Base-by-base conservation (phyloP, 2,888 invertebrate species). In the Rapana venosa region DNA sequence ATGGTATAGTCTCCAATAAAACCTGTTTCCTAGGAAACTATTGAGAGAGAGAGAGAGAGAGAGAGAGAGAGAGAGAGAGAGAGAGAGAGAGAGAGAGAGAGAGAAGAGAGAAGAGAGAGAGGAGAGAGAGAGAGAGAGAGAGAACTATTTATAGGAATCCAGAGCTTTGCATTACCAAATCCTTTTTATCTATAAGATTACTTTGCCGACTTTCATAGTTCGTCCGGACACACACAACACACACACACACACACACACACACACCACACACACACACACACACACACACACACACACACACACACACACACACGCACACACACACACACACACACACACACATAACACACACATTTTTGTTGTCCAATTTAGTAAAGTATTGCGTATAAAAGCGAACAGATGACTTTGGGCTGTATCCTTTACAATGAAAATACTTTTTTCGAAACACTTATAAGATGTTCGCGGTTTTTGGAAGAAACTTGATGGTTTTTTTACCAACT, bases 61-160 rank as follows among this genome's bases (percentile, higher is more conserved):
- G 26, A 26, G 26, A 8, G 26, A 26, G n/a, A 74, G 74, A 74
- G n/a, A 74, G 74, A 74, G n/a, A 74, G 22, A n/a, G 35, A 79
- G 79, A 22, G 20, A 79, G 35, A 79, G 30, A 8, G 32, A 35
- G 35, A 79, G 35, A 35, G 35, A 35, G 35, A 79, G 15, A 79
- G n/a, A 20, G 35, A 35, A 17, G 11, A 35, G n/a, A 35, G 20
- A 2, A 32, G 17, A 22, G 17, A 56, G 30, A n/a, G 26, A 15
- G 15, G 56, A 85, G 56, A 85, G 85, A 85, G 47, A 85, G 35
- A 35, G 17, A 79, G 35, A 79, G 35, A 79, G 79, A 79, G 35
- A 35, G 79, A 79, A n/a, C 11, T 26, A 35, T 1, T 13, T 13
- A 79, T 5, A 35, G 79, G 15, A 17, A 35, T 15, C 32, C 2